Evolutionary conservation across 2,888 invertebrate species (phyloP).

Genomic region (Rhamnusium bicolor): DNA sequence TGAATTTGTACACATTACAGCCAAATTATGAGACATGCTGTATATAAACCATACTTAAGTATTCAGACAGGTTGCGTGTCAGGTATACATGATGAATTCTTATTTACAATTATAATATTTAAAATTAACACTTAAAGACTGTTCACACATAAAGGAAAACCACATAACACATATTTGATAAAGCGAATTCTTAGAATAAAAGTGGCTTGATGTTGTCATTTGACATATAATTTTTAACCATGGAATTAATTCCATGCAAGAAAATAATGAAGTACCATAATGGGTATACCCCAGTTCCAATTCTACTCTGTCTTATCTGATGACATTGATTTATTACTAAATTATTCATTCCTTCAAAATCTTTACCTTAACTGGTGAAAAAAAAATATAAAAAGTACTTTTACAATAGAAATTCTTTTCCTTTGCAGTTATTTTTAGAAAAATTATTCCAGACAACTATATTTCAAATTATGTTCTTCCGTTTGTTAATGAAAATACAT

Average conservation of each 20-base stretch:
- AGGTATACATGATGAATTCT: not conserved
- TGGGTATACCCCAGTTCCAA: constrained; percentile 9
- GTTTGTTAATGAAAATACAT: not conserved
- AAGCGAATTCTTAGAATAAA: not conserved
- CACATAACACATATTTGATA: not conserved
- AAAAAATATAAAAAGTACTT: constrained; percentile 6
- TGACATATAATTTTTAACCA: constrained; percentile 1
- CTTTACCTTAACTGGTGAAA: not conserved
- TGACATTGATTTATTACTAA: constrained; percentile 37
- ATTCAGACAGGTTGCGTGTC: not conserved
- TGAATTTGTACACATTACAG: not conserved
- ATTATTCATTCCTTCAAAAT: constrained; percentile 31
- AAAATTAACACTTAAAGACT: not conserved
- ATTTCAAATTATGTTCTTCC: not conserved
- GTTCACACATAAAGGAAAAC: not conserved
- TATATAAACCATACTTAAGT: not conserved
- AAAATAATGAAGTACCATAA: constrained; percentile 20
- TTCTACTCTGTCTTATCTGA: constrained; percentile 27
- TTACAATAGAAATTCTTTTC: not conserved
- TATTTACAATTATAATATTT: not conserved
- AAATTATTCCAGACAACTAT: not conserved
- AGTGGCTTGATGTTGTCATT: constrained; percentile 3
- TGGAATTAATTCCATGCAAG: constrained; percentile 10
- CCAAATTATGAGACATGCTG: not conserved
- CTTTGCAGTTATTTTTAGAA: not conserved